Evolutionary conservation across 64 coral and sea anemone species (phyloP).

Genomic region (Cladopsammia gracilis): DNA sequence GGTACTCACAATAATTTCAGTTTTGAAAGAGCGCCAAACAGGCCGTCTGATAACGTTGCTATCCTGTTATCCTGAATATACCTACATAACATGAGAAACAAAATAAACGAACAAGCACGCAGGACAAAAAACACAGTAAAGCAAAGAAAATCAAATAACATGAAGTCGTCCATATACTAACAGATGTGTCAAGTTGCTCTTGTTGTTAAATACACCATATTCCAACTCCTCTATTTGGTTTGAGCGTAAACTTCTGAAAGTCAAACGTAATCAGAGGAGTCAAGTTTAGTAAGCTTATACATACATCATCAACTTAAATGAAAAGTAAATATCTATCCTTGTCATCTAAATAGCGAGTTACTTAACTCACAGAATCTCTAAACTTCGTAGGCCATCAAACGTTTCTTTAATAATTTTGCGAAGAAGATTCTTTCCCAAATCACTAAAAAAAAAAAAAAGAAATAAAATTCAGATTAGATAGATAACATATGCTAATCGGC

Average conservation of each 20-base stretch:
- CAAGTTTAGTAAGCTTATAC: neutral
- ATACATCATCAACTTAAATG: too few relatives aligned
- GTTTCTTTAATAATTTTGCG: neutral
- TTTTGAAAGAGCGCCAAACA: neutral
- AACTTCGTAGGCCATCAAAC: neutral
- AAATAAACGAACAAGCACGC: too few relatives aligned
- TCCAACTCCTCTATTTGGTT: neutral
- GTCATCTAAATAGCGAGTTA: too few relatives aligned
- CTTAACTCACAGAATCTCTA: constrained; percentile 14
- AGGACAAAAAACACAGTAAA: too few relatives aligned
- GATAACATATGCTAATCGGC: too few relatives aligned
- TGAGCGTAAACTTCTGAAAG: constrained; percentile 2
- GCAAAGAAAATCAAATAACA: too few relatives aligned
- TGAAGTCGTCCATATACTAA: neutral
- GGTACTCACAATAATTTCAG: neutral
- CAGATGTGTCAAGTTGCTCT: constrained; percentile 12
- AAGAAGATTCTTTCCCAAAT: constrained; percentile 7
- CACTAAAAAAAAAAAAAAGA: neutral
- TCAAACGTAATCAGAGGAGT: neutral
- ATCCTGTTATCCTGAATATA: constrained; percentile 6
- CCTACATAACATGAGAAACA: neutral
- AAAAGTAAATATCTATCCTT: too few relatives aligned
- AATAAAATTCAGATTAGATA: neutral
- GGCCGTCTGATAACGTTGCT: neutral
- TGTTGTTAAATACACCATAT: constrained; percentile 12